Conservation (phyloP, 1,140 invertebrate genomes). For the Mya arenaria region DNA sequence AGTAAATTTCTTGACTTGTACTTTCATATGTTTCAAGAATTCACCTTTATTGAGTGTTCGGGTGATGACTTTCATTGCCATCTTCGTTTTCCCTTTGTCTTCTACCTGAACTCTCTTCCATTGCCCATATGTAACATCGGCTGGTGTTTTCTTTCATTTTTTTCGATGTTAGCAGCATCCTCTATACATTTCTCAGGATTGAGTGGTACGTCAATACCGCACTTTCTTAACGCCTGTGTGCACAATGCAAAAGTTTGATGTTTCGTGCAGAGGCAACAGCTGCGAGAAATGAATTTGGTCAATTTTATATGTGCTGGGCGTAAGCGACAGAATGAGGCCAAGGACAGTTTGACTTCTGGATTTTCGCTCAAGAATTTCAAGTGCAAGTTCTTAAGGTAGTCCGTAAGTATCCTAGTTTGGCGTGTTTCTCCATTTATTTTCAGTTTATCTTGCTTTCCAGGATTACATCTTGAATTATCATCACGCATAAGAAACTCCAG, state of each 20-base stretch:
- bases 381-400: not conserved
- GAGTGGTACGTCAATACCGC: not conserved
- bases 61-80: slow-evolving; percentile 3
- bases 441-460: not conserved
- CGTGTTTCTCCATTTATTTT: not conserved
- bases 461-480: not conserved
- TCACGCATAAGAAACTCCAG: not conserved
- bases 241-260: slow-evolving; percentile 37
- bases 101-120: slow-evolving; percentile 30
- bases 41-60: not conserved
- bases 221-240: not conserved
- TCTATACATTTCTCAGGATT: not conserved
- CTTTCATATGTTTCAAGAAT: slow-evolving; percentile 7
- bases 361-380: not conserved
- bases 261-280: slow-evolving; percentile 23
- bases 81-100: slow-evolving; percentile 11
- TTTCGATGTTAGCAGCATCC: not conserved
- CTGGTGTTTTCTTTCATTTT: not conserved
- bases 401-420: not conserved
- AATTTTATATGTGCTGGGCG: slow-evolving; percentile 8
- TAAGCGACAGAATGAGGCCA: slow-evolving; percentile 7
- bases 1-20: not conserved
- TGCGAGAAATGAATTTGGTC: not conserved
- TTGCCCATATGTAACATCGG: not conserved
- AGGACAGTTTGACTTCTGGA: not conserved